Base-by-base conservation (phyloP, 2,113 vertebrate genomes). In the Laterallus jamaicensis region DNA sequence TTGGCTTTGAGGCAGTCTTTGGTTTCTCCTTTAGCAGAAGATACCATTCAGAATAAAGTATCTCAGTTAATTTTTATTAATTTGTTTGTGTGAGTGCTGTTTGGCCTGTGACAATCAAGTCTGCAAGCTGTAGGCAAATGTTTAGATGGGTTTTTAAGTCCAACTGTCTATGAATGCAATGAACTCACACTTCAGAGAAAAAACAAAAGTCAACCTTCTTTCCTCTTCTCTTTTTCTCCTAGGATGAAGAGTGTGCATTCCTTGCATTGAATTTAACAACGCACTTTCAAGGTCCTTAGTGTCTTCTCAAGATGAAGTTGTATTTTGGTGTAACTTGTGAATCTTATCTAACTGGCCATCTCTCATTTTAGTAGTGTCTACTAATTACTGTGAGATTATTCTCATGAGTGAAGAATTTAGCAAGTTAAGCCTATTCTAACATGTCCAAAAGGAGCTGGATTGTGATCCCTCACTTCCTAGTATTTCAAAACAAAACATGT, bases 171-270 rank as follows among this genome's bases (percentile, higher is more conserved):
- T 49, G 35, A 71, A 69, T 49, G 25, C 42, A 86, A 37, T 64
- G 29, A 70, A 78, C 31, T 69, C 24, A 66, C 20, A 58, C 17
- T 62, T 42, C 12, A 35, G 32, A 84, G 14, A 42, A 85, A 78
- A 86, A 84, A 58, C 49, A 49, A 49, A 49, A 19, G 8, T 14
- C 9, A 83, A 79, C 82, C 21, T 90, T 58, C 26, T 86, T 64
- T 82, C 24, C 39, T 91, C 20, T 79, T 95, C 32, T 95, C 19
- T 96, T 96, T 94, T 76, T 66, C 25, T 31, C 19, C 54, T 81
- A 96, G 96, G 78, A 71, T 82, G 91, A 96, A 96, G 96, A 97
- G 26, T 15, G 24, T 71, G 37, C 76, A 79, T 66, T 89, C 89
- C 62, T 89, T 92, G 77, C 67, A 84, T 0, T 94, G 87, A 93